Conservation (phyloP, 2,888 invertebrate genomes). For the Pyrochroa serraticornis region DNA sequence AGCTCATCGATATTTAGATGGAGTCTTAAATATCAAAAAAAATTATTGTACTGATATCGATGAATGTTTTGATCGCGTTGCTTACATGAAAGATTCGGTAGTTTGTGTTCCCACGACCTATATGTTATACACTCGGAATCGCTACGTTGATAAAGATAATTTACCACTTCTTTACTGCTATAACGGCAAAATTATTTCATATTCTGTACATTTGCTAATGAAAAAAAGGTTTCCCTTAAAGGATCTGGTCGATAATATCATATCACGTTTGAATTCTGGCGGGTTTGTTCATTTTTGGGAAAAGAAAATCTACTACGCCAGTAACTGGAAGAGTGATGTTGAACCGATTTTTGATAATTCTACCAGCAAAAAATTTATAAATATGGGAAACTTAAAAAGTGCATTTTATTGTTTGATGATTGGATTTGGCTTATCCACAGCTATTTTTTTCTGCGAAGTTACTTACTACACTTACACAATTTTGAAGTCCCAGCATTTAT, state of each 20-base stretch:
- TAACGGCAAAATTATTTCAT: background rate
- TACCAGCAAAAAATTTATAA: background rate
- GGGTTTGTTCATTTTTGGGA: constrained; percentile 18
- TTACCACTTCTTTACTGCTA: constrained; percentile 17
- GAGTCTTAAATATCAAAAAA: background rate
- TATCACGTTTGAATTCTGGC: constrained; percentile 4
- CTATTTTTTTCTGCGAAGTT: constrained; percentile 8
- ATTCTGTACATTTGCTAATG: constrained; percentile 12
- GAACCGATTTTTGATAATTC: background rate
- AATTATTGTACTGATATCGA: constrained; percentile 4
- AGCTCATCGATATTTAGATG: constrained; percentile 12
- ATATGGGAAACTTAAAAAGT: constrained; percentile 1
- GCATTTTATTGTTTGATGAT: constrained; percentile 10
- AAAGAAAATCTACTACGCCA: background rate
- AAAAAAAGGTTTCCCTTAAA: constrained; percentile 17
- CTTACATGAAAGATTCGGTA: constrained; percentile 11
- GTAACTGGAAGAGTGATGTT: constrained; percentile 5
- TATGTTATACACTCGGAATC: constrained; percentile 4
- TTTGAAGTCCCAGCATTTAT: background rate
- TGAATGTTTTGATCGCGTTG: constrained; percentile 12
- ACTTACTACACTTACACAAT: background rate
- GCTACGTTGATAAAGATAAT: constrained; percentile 6
- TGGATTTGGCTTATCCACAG: background rate
- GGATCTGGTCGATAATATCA: constrained; percentile 1
- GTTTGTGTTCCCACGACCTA: constrained; percentile 10